Base-by-base conservation (phyloP, 2,797 vertebrate species). In the Silurus aristotelis region DNA sequence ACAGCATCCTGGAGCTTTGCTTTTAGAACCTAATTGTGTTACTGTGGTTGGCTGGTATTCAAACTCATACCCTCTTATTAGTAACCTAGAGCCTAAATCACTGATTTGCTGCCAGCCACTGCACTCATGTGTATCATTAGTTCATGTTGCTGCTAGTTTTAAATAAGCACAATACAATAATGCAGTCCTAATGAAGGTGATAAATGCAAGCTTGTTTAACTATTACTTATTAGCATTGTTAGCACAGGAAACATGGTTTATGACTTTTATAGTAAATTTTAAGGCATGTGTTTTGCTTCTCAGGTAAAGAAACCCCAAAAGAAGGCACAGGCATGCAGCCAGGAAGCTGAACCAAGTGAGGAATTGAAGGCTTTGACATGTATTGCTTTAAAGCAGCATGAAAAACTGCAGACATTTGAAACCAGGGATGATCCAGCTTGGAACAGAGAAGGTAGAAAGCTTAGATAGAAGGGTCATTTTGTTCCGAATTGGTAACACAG, bases 291-390 rank as follows among this genome's bases (percentile, higher is more conserved):
- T 55, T 70, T n/a, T 79, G 9, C 87, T 87, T 61, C 10, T 22
- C 91, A 88, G 86, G 92, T 80, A 87, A 83, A 78, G 88, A 76
- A 88, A 86, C 82, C 91, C 56, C 85, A 91, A 85, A 90, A 83
- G 80, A 89, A 83, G 52, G 46, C 78, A 58, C 56, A 52, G 64
- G 3, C 15, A 4, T 31, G 27, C 1, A 12, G 3, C 38, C 25
- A 80, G 60, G 87, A 94, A 67, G 92, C 90, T 89, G 97, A 96
- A 89, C 91, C 93, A 77, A 91, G 72, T 86, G 94, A 95, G 87
- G 95, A 96, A 83, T 90, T 99, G 86, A 91, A 86, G 86, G 93
- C 92, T 82, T 90, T 98, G 88, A 93, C 96, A 89, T 81, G 77
- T 61, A 91, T 89, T 85, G 90, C 93, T 14, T 90, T 95, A 82